phyloP scores from a whole-genome alignment of 2,113 vertebrate genomes.

The Gasterosteus nipponicus region DNA sequence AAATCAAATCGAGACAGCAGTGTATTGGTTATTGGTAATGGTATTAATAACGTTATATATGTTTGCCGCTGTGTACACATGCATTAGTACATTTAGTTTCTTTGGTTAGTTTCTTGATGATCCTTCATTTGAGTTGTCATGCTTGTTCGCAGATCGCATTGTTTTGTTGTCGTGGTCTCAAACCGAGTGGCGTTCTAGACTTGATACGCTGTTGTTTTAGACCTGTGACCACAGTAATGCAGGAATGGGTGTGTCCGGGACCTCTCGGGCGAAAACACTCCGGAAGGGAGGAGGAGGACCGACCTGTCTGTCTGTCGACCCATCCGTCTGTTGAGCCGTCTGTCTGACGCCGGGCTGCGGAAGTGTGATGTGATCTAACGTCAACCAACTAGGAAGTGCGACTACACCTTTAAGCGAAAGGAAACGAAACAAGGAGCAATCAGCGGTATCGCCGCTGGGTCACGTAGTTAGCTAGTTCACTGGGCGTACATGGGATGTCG shows the following conservation, averaged over 20 bases:
- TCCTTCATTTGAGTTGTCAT: not conserved
- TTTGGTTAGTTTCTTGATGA: not conserved
- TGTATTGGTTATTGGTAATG: too few species aligned
- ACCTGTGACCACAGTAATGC: not conserved
- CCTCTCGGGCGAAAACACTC: not conserved
- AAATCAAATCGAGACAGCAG: too few species aligned
- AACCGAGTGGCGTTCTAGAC: not conserved
- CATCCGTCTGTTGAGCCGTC: not conserved
- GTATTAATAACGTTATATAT: too few species aligned
- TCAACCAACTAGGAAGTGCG: constrained; percentile 62
- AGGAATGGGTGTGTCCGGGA: constrained; percentile 39
- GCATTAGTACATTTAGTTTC: too few species aligned
- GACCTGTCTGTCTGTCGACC: not conserved
- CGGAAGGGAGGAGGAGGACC: constrained; percentile 61
- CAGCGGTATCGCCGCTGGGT: constrained; percentile 42
- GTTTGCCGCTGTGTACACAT: too few species aligned
- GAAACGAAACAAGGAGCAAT: constrained; percentile 59
- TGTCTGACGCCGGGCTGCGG: constrained; percentile 54
- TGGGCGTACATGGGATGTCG: constrained; percentile 57
- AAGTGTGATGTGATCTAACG: constrained; percentile 48
- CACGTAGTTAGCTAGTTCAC: constrained; percentile 1
- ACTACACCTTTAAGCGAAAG: constrained; percentile 70
- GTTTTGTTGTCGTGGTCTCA: not conserved
- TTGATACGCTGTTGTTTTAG: not conserved
- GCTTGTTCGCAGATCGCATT: not conserved